These are phyloP conservation scores for Acridotheres tristis DNA, from an alignment of 2,797 vertebrate genomes.

Conservation along the genomic window DNA sequence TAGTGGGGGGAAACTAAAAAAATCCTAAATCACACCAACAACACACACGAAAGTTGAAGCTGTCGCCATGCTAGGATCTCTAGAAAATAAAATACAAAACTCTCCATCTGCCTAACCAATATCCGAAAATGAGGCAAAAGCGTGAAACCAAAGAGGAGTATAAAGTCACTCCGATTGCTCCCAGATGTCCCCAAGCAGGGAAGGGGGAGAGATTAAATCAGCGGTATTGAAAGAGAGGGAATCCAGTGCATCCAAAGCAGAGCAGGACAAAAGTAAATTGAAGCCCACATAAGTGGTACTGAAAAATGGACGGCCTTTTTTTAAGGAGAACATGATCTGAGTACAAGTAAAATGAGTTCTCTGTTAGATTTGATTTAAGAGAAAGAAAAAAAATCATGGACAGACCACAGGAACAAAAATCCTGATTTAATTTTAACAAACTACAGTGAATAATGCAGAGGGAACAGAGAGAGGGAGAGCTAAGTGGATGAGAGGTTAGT, in stretches of 20 bases:
- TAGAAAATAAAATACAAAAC: slow-evolving; percentile 12
- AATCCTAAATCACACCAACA: not conserved
- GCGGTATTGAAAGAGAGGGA: slow-evolving; percentile 5
- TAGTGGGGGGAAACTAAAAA: slow-evolving; percentile 6
- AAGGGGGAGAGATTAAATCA: slow-evolving; percentile 29
- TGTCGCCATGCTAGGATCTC: not conserved
- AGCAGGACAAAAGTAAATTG: slow-evolving; percentile 20
- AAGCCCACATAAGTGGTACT: not conserved
- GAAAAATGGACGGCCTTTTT: slow-evolving; percentile 34
- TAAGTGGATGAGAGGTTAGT: not conserved
- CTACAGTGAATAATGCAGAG: not conserved
- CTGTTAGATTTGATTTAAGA: slow-evolving; percentile 28
- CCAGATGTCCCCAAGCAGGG: slow-evolving; percentile 8
- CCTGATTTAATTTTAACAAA: slow-evolving; percentile 25
- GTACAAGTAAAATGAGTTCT: slow-evolving; percentile 9
- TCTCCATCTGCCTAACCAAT: not conserved
- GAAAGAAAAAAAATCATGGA: not conserved
- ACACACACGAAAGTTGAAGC: not conserved
- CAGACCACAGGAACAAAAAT: not conserved
- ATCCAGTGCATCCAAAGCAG: not conserved
- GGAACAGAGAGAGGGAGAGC: not conserved
- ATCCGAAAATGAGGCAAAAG: slow-evolving; percentile 32
- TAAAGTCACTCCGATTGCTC: slow-evolving; percentile 3
- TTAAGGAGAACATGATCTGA: slow-evolving; percentile 11
- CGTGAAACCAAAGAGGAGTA: not conserved